Percentiles rank a stretch among this genome's conserved stretches.
Conservation (phyloP, 1,140 invertebrate genomes). For the Lepidostoma basale region DNA sequence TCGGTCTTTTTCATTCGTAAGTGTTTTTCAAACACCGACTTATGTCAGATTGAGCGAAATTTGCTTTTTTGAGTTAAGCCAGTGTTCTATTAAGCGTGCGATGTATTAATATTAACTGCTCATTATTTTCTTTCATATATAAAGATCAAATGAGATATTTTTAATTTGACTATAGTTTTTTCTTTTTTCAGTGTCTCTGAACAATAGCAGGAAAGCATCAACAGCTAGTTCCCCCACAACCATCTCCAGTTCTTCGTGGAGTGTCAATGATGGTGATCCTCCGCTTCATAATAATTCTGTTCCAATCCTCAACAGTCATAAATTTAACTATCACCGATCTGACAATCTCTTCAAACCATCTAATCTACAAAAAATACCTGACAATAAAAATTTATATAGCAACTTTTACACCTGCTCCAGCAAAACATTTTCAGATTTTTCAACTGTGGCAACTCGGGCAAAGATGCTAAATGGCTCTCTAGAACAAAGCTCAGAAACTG, state of each 20-base stretch:
- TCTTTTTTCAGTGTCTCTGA: slow-evolving; percentile 11
- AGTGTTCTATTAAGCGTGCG: no score
- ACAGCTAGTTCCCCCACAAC: slow-evolving; percentile 19
- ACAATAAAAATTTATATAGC: not conserved
- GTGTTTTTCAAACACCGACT: no score
- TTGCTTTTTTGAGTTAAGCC: no score
- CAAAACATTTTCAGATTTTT: slow-evolving; percentile 40
- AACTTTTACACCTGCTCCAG: slow-evolving; percentile 34
- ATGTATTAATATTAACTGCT: no score
- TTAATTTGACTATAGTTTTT: no score
- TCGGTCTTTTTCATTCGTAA: no score
- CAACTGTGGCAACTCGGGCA: slow-evolving; percentile 9
- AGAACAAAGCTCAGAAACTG: no score
- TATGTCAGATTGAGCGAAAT: no score
- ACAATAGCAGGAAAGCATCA: not conserved
- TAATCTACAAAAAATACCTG: not conserved
- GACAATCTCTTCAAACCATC: not conserved
- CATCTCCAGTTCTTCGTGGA: slow-evolving; percentile 26
- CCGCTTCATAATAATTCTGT: not conserved
- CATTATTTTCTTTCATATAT: no score
- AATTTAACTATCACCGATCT: not conserved
- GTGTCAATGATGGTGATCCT: slow-evolving; percentile 13
- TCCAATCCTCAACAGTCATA: not conserved
- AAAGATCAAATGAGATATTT: no score
- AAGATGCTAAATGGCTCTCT: no score